Conservation (phyloP, 1,140 invertebrate species). For the Calliphora vicina region DNA sequence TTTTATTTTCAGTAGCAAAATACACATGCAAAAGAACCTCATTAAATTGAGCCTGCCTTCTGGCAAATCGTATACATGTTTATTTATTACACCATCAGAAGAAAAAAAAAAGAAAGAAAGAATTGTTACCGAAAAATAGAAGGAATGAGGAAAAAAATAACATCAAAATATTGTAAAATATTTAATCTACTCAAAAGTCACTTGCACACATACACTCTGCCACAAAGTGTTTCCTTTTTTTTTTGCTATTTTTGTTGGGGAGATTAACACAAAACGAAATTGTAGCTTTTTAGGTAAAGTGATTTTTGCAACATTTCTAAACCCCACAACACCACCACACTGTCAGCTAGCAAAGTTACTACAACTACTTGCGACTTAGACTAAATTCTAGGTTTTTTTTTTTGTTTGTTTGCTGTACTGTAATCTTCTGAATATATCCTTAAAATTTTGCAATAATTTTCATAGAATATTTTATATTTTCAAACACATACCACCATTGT, state of each 20-base stretch:
- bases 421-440: background rate
- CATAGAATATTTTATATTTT: background rate
- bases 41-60: background rate
- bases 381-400: background rate
- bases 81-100: background rate
- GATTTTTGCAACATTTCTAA: background rate
- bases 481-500: background rate
- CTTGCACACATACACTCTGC: background rate
- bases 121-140: background rate
- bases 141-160: background rate
- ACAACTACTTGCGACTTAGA: background rate
- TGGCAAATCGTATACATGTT: background rate
- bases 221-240: background rate
- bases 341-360: background rate
- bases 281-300: background rate
- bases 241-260: background rate
- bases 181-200: background rate
- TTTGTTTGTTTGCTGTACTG: too few species aligned
- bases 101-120: background rate
- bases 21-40: background rate
- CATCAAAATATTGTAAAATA: background rate
- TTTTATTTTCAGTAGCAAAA: background rate
- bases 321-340: background rate
- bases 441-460: background rate
- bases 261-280: background rate